Base-by-base conservation (phyloP, 2,797 vertebrate genomes). In the Cyclura pinguis region DNA sequence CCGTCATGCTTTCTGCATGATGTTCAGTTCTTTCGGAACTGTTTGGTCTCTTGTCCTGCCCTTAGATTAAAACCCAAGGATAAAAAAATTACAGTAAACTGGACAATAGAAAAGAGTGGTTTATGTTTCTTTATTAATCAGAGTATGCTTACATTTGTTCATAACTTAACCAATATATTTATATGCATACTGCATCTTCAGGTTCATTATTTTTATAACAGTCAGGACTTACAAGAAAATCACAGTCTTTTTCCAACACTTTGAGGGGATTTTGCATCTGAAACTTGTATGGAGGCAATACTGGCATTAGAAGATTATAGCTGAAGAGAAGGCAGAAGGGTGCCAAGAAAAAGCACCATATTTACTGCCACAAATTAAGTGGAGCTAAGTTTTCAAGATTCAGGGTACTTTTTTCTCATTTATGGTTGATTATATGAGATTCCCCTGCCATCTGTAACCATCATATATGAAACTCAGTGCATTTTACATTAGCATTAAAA, bases 91-190 rank as follows among this genome's bases (percentile, higher is more conserved):
- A 81, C 38, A 88, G 35, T 42, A 80, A 87, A 88, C 87, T 62
- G 93, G 20, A 91, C 90, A 81, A 38, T 77, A 88, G 47, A 90
- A 91, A 81, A 18, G 87, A 92, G 22, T 84, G 64, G 67, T 59
- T 88, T 80, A 78, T 87, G 55, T 72, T 83, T 90, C 92, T 96
- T 96, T 96, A 96, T 94, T 95, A 76, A 92, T 92, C 90, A 90
- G 89, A 87, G 88, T 89, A 91, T 77, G 24, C 91, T 91, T 92
- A 92, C 93, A 93, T 93, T 88, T 92, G 73, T 84, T 92, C 82
- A 91, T 93, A 93, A 93, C 91, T 93, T 93, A 93, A 90, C 89
- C 89, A 89, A 89, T 87, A 90, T 88, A 89, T 92, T 92, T 93
- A 88, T 93, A 89, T 93, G 92, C 90, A 93, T 92, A 92, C 84